Percentiles rank a stretch among this genome's conserved stretches.
Evolutionary conservation across 2,113 vertebrate species (phyloP).

Genomic region (Ia io): DNA sequence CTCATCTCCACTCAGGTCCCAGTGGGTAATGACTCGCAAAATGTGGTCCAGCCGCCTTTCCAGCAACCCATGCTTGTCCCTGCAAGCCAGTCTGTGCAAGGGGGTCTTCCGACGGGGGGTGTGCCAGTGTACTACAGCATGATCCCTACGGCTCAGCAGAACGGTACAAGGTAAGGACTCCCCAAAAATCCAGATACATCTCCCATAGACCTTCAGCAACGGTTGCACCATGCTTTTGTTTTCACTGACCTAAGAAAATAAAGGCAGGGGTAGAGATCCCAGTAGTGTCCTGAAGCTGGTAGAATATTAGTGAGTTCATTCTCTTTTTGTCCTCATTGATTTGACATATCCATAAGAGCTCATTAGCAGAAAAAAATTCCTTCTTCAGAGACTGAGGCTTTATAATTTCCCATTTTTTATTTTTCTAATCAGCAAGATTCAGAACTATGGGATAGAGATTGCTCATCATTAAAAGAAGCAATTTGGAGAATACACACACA

Average conservation of each 20-base stretch:
- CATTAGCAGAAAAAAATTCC: not conserved
- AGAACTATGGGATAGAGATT: not conserved
- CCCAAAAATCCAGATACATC: not conserved
- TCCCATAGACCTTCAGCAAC: not conserved
- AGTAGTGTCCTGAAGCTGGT: not conserved
- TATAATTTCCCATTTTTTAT: not conserved
- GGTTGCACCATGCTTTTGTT: not conserved
- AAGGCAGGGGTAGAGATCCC: not conserved
- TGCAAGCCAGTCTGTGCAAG: constrained; percentile 95
- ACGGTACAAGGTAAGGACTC: constrained; percentile 90
- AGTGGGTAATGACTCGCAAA: constrained; percentile 93
- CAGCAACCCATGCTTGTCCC: constrained; percentile 97
- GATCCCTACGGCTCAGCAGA: constrained; percentile 95
- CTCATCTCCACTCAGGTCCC: constrained; percentile 85
- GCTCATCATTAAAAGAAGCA: not conserved
- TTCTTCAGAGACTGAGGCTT: not conserved
- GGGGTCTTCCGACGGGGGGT: constrained; percentile 85
- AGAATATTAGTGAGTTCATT: not conserved
- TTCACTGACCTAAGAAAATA: not conserved
- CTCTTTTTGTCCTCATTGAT: not conserved
- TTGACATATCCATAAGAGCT: not conserved
- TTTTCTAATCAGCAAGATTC: not conserved
- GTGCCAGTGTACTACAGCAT: constrained; percentile 98
- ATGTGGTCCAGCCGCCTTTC: constrained; percentile 94
- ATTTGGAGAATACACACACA: not conserved